Conservation (phyloP, 2,888 invertebrate species). For the Xiphydria camelus region DNA sequence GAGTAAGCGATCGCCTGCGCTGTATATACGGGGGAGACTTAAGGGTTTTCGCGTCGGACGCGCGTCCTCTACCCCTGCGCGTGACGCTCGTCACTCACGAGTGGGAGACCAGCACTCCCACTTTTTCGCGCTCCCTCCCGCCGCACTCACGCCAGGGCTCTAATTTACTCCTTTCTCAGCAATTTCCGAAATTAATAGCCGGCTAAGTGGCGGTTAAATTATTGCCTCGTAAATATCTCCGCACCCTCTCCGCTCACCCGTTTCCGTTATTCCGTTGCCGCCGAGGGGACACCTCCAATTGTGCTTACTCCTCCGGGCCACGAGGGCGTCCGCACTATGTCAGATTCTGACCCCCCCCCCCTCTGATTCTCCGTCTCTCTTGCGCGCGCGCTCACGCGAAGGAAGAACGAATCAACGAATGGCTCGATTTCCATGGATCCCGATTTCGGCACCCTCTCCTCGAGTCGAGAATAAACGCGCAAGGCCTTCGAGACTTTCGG, state of each 20-base stretch:
- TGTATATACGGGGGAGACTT: too few relatives aligned
- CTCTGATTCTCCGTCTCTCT: too few relatives aligned
- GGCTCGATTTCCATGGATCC: too few relatives aligned
- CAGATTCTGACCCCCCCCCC: too few relatives aligned
- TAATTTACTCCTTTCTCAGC: conserved; percentile 52
- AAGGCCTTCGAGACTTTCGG: too few relatives aligned
- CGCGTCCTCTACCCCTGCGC: neutral
- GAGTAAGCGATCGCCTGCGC: neutral
- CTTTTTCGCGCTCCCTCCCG: conserved; percentile 3
- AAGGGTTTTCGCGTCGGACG: neutral
- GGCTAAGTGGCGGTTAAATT: conserved; percentile 58
- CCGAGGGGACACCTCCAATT: conserved; percentile 24
- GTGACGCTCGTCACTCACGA: neutral
- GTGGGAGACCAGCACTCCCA: conserved; percentile 5
- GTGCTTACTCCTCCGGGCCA: conserved; percentile 20
- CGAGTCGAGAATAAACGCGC: too few relatives aligned
- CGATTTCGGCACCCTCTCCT: too few relatives aligned
- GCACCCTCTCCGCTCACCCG: conserved; percentile 39
- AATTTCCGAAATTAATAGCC: conserved; percentile 57
- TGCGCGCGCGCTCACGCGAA: too few relatives aligned
- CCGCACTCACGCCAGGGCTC: conserved; percentile 28
- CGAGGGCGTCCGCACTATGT: too few relatives aligned
- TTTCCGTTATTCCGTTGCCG: conserved; percentile 21
- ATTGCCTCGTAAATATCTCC: conserved; percentile 58
- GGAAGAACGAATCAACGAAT: too few relatives aligned